Evolutionary conservation across 2,797 vertebrate species (phyloP).

Genomic region (Bradypodion pumilum): DNA sequence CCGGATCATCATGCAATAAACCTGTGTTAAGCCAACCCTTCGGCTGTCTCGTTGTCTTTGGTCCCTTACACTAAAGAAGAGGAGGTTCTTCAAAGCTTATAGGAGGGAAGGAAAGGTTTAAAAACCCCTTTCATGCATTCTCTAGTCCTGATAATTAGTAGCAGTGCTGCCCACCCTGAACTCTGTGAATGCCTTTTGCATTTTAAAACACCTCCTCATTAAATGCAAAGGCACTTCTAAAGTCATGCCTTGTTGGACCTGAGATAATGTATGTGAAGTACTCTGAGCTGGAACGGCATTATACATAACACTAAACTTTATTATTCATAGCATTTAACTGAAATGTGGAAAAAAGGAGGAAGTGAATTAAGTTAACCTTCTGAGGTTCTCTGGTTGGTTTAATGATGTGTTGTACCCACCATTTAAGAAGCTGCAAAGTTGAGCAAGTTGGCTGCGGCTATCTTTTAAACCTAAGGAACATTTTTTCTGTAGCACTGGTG

Average conservation of each 20-base stretch:
- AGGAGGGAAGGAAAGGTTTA: not conserved
- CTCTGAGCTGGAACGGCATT: not conserved
- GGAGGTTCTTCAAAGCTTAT: not conserved
- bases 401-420: not conserved
- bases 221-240: not conserved
- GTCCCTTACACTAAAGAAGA: too few relatives aligned
- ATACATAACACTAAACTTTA: not conserved
- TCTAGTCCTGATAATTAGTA: not conserved
- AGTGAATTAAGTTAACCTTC: slow-evolving; percentile 8
- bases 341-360: not conserved
- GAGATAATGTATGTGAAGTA: slow-evolving; percentile 1
- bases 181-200: not conserved
- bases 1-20: too few relatives aligned
- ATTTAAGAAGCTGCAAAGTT: slow-evolving; percentile 11
- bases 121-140: not conserved
- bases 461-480: not conserved
- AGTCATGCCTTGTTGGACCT: not conserved
- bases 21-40: too few relatives aligned
- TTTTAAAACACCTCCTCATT: not conserved
- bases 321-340: not conserved
- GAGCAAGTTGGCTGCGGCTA: not conserved
- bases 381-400: not conserved
- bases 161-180: too few relatives aligned
- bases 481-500: not conserved
- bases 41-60: too few relatives aligned